Evolutionary conservation across 2,797 vertebrate genomes (phyloP).

Genomic region (Lateolabrax maculatus): DNA sequence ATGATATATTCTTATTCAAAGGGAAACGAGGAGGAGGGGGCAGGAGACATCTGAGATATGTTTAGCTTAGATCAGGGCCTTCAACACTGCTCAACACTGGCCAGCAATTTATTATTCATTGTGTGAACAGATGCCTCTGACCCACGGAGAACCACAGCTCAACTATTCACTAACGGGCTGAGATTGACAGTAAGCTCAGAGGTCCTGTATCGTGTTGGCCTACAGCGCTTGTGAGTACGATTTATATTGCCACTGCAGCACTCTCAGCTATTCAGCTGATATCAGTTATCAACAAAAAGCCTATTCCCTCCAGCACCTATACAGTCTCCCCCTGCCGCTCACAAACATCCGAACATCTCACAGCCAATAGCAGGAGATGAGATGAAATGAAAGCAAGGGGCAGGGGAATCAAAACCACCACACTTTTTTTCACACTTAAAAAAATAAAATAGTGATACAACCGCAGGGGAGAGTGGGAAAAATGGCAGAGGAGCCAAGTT

Average conservation of each 20-base stretch:
- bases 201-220: conserved; percentile 23
- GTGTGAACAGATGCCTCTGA: conserved; percentile 47
- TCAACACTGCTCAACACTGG: conserved; percentile 30
- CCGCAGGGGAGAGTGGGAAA: conserved; percentile 33
- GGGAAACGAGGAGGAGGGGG: background rate
- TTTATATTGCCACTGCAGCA: conserved; percentile 46
- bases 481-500: conserved; percentile 48
- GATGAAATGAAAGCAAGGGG: conserved; percentile 48
- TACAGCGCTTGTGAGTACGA: conserved; percentile 3
- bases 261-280: conserved; percentile 58
- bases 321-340: conserved; percentile 35
- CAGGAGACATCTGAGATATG: conserved; percentile 22
- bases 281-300: conserved; percentile 69
- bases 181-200: conserved; percentile 38
- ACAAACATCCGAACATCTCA: conserved; percentile 35
- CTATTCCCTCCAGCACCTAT: conserved; percentile 28
- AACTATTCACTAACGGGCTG: conserved; percentile 16
- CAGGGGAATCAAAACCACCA: conserved; percentile 44
- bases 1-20: conserved; percentile 26
- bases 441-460: conserved; percentile 48
- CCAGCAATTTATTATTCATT: conserved; percentile 59
- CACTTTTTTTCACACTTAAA: background rate
- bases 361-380: conserved; percentile 38
- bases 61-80: conserved; percentile 37
- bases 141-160: conserved; percentile 26